Evolutionary conservation across 2,113 vertebrate genomes (phyloP).

Genomic region (Gorsachius goisagi): DNA sequence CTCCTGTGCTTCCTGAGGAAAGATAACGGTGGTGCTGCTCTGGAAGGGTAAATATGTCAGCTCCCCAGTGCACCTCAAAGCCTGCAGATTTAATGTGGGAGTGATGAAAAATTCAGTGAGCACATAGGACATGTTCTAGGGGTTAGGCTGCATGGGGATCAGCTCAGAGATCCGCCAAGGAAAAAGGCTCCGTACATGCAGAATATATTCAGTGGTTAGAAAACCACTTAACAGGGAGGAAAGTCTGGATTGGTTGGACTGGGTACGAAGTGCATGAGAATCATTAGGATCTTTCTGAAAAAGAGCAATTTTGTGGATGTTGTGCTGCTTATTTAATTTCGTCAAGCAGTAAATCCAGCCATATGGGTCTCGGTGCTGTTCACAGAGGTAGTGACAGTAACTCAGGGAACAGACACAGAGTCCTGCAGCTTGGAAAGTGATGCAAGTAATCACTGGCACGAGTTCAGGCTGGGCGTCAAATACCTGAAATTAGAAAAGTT

Average conservation of each 20-base stretch:
- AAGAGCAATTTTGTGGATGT: not conserved
- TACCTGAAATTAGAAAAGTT: slow-evolving; percentile 1
- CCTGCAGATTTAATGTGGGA: slow-evolving; percentile 33
- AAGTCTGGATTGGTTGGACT: not conserved
- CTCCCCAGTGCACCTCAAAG: slow-evolving; percentile 13
- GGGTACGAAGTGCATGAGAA: not conserved
- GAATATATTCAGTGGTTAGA: not conserved
- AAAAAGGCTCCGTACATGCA: not conserved
- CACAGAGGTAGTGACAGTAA: slow-evolving; percentile 20
- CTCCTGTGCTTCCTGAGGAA: slow-evolving; percentile 5
- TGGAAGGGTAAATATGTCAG: slow-evolving; percentile 44
- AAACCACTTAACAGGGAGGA: not conserved
- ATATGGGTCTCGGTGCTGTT: not conserved
- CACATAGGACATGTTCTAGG: not conserved
- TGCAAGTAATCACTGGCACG: not conserved
- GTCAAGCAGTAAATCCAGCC: not conserved
- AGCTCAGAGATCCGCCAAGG: not conserved
- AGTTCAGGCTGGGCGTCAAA: slow-evolving; percentile 12
- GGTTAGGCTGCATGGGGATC: not conserved
- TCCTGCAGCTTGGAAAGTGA: slow-evolving; percentile 8
- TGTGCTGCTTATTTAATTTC: not conserved
- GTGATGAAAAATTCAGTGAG: slow-evolving; percentile 60
- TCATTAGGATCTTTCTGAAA: not conserved
- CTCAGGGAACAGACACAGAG: not conserved
- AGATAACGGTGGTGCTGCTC: slow-evolving; percentile 2